Evolutionary conservation across 2,888 invertebrate genomes (phyloP), one percentile per base, ranked within the genome.

Genomic region (Polyommatus icarus): DNA sequence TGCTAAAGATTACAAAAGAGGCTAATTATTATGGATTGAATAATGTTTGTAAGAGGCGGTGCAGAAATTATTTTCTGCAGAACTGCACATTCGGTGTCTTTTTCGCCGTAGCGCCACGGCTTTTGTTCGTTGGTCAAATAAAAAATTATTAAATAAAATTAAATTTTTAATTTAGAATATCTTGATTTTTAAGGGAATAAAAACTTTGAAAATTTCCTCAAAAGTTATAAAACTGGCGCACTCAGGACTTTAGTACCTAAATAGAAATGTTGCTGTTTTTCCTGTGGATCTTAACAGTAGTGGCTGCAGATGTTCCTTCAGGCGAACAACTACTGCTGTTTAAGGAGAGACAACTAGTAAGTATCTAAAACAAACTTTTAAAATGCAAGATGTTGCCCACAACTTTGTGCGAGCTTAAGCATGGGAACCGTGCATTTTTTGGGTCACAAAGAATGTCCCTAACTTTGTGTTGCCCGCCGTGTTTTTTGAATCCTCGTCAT

Each of bases 71-170:
- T 72, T 72, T 72, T 40, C 72, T 40, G 72, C 36, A 40, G 40
- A 18, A 36, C 71, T n/a, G 72, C 72, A 72, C 72, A 40, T 40
- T 72, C 72, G 20, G n/a, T 40, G 20, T 40, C n/a, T n/a, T 40
- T 72, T 72, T 72, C 40, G 72, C 40, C 36, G 72, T 20, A 36
- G 40, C 72, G 15, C 72, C 40, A 72, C 72, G 72, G 10, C 72
- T 40, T 72, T 72, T 72, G 72, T 24, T 72, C n/a, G 40, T 20
- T 40, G 40, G 20, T 72, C 8, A 20, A 40, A n/a, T 46, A 18
- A 54, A 18, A 18, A 18, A 54, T 20, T 12, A 71, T 12, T 36
- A 20, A 40, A 40, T 2, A 72, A 71, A 20, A 71, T 71, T 71
- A 18, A 32, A 36, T 32, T 36, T 36, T 1, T 7, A 71, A 36